These are phyloP conservation scores for Epinephelus lanceolatus DNA, from an alignment of 2,113 vertebrate species.

Conservation along the genomic window DNA sequence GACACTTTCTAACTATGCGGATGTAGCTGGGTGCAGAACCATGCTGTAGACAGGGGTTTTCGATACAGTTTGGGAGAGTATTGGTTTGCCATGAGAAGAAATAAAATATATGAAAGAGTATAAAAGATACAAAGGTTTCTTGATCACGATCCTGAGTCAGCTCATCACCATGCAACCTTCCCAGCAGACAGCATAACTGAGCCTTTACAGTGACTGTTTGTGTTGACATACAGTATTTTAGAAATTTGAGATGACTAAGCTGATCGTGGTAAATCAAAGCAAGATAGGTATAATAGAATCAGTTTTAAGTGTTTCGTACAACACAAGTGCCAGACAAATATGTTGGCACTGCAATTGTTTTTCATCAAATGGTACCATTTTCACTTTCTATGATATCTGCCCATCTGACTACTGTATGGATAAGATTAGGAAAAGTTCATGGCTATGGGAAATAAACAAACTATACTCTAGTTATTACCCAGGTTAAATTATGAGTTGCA, in stretches of 20 bases:
- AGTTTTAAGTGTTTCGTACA: neutral
- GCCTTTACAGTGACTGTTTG: neutral
- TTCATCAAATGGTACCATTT: neutral
- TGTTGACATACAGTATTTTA: neutral
- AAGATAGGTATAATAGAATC: neutral
- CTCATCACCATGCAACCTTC: no score
- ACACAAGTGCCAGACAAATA: neutral
- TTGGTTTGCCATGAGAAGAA: no score
- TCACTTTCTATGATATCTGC: neutral
- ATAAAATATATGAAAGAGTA: no score
- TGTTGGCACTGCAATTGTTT: neutral
- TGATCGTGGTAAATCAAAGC: neutral
- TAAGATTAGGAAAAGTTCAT: neutral
- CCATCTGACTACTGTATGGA: neutral
- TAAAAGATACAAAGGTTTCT: no score
- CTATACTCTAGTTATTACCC: neutral
- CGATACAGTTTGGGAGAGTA: no score
- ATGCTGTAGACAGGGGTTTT: no score
- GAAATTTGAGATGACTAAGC: neutral
- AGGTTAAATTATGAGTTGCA: neutral
- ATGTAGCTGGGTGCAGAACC: no score
- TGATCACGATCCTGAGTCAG: no score
- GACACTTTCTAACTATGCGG: no score
- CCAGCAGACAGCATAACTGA: no score
- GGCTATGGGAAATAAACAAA: neutral